Evolutionary conservation across 2,797 vertebrate species (phyloP), one percentile per base, ranked within the genome.

Genomic region (Tamandua tetradactyla): DNA sequence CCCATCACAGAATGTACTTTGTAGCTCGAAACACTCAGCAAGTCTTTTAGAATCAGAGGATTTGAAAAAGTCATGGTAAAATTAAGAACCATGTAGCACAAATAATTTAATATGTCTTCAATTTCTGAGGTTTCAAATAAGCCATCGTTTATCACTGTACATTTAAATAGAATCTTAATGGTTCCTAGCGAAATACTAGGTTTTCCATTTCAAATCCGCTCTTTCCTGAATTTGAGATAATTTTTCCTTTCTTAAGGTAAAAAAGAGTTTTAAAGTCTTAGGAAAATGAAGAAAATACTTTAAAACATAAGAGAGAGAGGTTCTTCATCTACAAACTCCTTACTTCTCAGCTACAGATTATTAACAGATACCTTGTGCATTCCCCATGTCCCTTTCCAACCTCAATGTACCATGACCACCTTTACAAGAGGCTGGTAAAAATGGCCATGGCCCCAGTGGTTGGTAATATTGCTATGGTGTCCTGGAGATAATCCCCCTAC

Each of bases 31-130:
- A 79, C 62, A 61, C 57, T 74, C 55, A 25, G 52, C 59, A 88
- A 83, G 75, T 95, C 86, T 94, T 84, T 90, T 55, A 78, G 84
- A 82, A 89, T 83, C 81, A 37, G 61, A 88, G 66, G 55, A 59
- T 91, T 86, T 90, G 68, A 86, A 89, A 95, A 55, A 64, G 35
- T 64, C 44, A 87, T 55, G 66, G 76, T 96, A 62, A 80, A 94
- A 89, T 89, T 89, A 94, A 93, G 88, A 93, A 57, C 61, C 8
- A 3, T 68, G 57, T 10, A 87, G 59, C 35, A 81, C 75, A 91
- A 86, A 93, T 88, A 76, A 93, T 64, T 76, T 84, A 90, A 88
- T 68, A 44, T 35, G 7, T 93, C 75, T 82, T 83, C 71, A 90
- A 64, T 89, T 76, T 75, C 82, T 84, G 59, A 69, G 30, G 44